phyloP scores from a whole-genome alignment of 2,888 invertebrate species.

The Dryadula phaetusa region DNA sequence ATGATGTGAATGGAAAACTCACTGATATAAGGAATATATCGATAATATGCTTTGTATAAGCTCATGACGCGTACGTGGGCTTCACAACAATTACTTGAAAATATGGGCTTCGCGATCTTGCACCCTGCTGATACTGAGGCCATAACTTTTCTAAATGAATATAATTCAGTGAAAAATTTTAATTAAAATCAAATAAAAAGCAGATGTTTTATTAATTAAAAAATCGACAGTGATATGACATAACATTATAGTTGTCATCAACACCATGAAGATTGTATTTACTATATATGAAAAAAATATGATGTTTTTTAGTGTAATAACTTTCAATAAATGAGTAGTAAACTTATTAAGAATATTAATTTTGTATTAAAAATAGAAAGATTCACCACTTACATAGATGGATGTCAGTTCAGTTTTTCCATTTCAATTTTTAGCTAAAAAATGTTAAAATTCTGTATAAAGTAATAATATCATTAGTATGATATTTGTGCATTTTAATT shows the following conservation, averaged over 20 bases:
- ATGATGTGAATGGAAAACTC: conserved; percentile 59
- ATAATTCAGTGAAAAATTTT: background rate
- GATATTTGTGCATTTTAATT: too few species aligned
- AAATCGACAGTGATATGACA: background rate
- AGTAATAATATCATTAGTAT: too few species aligned
- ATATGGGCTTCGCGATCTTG: conserved; percentile 91
- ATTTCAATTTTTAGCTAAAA: too few species aligned
- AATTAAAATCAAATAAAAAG: background rate
- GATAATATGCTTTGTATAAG: conserved; percentile 95
- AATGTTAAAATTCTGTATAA: too few species aligned
- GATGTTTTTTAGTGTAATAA: too few species aligned
- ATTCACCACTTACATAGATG: too few species aligned
- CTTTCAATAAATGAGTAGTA: too few species aligned
- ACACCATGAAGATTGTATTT: background rate
- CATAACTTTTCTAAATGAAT: conserved; percentile 43
- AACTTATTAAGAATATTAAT: too few species aligned
- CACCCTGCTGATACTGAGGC: conserved; percentile 52
- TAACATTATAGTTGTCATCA: conserved; percentile 1
- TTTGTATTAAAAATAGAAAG: too few species aligned
- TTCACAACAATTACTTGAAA: conserved; percentile 90
- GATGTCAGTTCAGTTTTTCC: too few species aligned
- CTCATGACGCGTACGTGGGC: conserved; percentile 92
- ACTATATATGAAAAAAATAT: background rate
- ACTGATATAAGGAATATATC: conserved; percentile 95
- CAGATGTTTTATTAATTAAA: background rate